Percentiles rank a stretch among this genome's conserved stretches.
Evolutionary conservation across 2,113 vertebrate species (phyloP).

Genomic region (Lepisosteus oculatus): DNA sequence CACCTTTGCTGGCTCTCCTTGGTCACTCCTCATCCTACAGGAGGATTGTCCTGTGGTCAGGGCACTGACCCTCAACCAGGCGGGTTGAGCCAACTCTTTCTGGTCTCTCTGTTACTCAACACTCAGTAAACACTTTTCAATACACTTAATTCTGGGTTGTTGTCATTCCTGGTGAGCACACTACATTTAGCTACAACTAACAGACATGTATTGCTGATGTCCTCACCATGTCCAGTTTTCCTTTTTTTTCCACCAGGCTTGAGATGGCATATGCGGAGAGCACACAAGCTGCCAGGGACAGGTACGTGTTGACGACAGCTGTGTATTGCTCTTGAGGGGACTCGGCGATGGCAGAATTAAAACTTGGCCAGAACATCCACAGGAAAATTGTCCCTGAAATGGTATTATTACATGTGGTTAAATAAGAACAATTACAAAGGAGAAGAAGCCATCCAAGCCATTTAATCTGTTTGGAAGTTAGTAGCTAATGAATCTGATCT

Average conservation of each 20-base stretch:
- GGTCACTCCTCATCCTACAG: no score
- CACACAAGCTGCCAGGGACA: constrained; percentile 80
- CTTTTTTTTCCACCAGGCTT: constrained; percentile 77
- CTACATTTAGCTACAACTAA: not conserved
- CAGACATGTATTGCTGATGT: not conserved
- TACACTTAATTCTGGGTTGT: no score
- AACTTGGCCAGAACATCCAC: constrained; percentile 97
- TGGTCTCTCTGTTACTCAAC: not conserved
- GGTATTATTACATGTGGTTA: no score
- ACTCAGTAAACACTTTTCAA: no score
- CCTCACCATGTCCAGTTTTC: constrained; percentile 89
- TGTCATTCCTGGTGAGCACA: not conserved
- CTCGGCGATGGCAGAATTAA: constrained; percentile 82
- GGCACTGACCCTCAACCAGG: not conserved
- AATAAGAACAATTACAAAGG: no score
- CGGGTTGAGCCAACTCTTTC: not conserved
- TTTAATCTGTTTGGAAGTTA: no score
- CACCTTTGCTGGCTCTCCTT: no score
- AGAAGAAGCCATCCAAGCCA: no score
- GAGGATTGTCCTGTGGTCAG: not conserved
- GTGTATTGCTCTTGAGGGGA: constrained; percentile 19
- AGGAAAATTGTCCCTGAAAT: constrained; percentile 72
- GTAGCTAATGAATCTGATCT: no score
- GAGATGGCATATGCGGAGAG: constrained; percentile 81
- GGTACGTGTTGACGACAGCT: constrained; percentile 87